phyloP scores from a whole-genome alignment of 2,113 vertebrate species.

The Engraulis encrasicolus region DNA sequence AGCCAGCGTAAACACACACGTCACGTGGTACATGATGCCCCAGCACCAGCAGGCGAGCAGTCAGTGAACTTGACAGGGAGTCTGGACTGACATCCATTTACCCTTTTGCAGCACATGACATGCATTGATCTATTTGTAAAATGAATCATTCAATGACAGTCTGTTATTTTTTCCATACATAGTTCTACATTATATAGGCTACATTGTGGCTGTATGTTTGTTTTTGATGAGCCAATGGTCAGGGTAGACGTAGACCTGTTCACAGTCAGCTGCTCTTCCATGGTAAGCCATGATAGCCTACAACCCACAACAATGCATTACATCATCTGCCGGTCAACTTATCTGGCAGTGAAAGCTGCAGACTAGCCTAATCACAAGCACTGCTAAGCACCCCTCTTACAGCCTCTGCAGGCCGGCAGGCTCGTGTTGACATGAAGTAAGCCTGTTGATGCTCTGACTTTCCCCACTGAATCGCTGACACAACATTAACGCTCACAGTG shows the following conservation, averaged over 20 bases:
- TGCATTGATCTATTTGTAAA: background rate
- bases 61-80: background rate
- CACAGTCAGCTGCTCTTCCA: background rate
- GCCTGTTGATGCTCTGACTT: slow-evolving; percentile 34
- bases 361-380: background rate
- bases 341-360: background rate
- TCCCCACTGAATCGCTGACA: slow-evolving; percentile 46
- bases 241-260: background rate
- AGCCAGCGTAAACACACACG: background rate
- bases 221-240: background rate
- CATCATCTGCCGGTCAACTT: background rate
- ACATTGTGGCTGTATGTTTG: background rate
- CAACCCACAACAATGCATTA: no score
- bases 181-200: no score
- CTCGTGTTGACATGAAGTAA: slow-evolving; percentile 26
- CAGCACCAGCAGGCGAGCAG: background rate
- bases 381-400: background rate
- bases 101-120: background rate
- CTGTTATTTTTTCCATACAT: background rate
- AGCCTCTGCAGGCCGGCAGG: background rate
- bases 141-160: background rate
- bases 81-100: background rate
- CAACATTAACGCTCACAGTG: slow-evolving; percentile 45
- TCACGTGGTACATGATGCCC: slow-evolving; percentile 19
- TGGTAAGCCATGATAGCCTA: background rate